Evolutionary conservation across 1,140 invertebrate genomes (phyloP).

Genomic region (Drosophila trapezifrons): DNA sequence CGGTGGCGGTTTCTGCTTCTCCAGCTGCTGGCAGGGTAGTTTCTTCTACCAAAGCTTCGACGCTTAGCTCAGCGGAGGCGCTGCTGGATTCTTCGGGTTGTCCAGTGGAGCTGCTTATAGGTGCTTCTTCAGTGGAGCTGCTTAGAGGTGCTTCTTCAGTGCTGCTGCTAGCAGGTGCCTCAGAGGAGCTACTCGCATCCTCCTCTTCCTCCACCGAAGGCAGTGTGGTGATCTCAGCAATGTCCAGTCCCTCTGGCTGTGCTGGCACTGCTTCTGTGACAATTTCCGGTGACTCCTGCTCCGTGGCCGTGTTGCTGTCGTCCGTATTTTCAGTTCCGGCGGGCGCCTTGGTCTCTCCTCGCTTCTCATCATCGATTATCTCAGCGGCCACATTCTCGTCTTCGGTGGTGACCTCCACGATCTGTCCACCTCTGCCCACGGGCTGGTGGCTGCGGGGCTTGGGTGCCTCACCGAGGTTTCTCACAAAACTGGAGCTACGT

Average conservation of each 20-base stretch:
- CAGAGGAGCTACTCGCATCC: conserved; percentile 2
- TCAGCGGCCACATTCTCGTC: conserved; percentile 72
- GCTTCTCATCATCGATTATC: conserved; percentile 56
- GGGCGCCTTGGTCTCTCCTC: conserved; percentile 55
- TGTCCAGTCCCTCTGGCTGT: background rate
- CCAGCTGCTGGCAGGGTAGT: background rate
- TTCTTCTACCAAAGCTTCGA: conserved; percentile 10
- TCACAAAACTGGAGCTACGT: conserved; percentile 56
- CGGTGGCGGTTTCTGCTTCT: background rate
- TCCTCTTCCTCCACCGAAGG: background rate
- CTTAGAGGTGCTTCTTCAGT: background rate
- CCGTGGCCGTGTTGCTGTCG: conserved; percentile 64
- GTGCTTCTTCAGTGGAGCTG: background rate
- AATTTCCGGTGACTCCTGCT: conserved; percentile 54
- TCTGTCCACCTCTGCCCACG: conserved; percentile 51
- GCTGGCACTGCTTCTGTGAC: conserved; percentile 3
- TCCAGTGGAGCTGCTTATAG: conserved; percentile 1
- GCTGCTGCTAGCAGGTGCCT: conserved; percentile 9
- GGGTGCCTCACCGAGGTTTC: conserved; percentile 25
- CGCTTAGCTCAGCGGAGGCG: background rate
- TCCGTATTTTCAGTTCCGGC: conserved; percentile 26
- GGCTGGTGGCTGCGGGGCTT: conserved; percentile 13
- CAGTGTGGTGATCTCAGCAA: conserved; percentile 1
- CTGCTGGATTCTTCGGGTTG: conserved; percentile 4
- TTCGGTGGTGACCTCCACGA: conserved; percentile 32